Percentiles rank a stretch among this genome's conserved stretches.
Evolutionary conservation across 2,888 invertebrate species (phyloP).

Genomic region (Monoplex corrugatus): DNA sequence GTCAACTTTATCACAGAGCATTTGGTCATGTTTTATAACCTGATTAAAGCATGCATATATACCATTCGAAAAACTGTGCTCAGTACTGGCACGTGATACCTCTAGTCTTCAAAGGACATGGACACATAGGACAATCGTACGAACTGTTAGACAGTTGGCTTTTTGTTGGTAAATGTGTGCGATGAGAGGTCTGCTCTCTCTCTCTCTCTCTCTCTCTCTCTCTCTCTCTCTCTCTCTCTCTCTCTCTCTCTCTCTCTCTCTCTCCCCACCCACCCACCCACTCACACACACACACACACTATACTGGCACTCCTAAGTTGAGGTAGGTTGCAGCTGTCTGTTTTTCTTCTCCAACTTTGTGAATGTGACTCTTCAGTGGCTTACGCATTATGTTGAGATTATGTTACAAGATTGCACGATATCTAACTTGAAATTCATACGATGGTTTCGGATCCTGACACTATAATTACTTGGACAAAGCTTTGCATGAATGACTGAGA

Average conservation of each 20-base stretch:
- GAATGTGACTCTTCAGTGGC: conserved; percentile 16
- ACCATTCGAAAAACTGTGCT: too few species aligned
- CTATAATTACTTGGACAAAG: conserved; percentile 1
- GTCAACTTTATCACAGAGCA: too few species aligned
- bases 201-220: neutral
- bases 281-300: neutral
- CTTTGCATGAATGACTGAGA: conserved; percentile 36
- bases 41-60: too few species aligned
- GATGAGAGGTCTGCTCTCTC: too few species aligned
- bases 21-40: too few species aligned
- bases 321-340: neutral
- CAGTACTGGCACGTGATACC: too few species aligned
- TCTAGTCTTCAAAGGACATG: too few species aligned
- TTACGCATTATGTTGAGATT: neutral
- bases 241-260: neutral
- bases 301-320: neutral
- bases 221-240: neutral
- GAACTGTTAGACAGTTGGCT: too few species aligned
- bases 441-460: conserved; percentile 3
- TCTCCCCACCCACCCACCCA: neutral
- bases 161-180: too few species aligned
- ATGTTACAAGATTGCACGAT: conserved; percentile 10
- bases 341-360: neutral
- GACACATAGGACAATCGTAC: too few species aligned
- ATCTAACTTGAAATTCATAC: neutral